These are phyloP conservation scores for Diuraphis noxia DNA, from an alignment of 1,140 invertebrate genomes.

Conservation along the genomic window DNA sequence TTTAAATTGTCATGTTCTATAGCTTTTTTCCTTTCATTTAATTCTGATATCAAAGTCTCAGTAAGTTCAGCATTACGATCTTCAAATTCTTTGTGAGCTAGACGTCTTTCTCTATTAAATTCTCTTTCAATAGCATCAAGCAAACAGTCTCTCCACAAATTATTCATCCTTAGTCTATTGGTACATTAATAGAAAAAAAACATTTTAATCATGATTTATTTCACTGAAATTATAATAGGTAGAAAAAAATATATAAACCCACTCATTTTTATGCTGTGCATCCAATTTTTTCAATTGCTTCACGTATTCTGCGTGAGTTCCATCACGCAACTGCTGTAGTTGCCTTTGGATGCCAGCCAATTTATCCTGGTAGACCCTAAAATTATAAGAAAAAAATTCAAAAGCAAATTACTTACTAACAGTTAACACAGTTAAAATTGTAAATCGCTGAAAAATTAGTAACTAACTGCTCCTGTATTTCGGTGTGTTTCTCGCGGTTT, in stretches of 20 bases:
- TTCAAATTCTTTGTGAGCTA: conserved; percentile 88
- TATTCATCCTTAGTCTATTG: conserved; percentile 73
- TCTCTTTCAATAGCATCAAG: conserved; percentile 85
- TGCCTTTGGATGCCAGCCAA: conserved; percentile 86
- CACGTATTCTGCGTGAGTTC: conserved; percentile 83
- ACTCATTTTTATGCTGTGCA: conserved; percentile 76
- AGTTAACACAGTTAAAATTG: background rate
- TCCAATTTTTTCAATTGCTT: conserved; percentile 82
- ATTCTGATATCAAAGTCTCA: conserved; percentile 85
- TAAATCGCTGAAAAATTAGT: background rate
- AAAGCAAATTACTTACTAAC: background rate
- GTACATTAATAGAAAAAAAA: conserved; percentile 17
- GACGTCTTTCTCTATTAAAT: conserved; percentile 84
- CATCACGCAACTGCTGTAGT: conserved; percentile 83
- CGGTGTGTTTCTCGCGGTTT: conserved; percentile 41
- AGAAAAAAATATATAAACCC: conserved; percentile 42
- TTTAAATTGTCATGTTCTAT: conserved; percentile 85
- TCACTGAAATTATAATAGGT: background rate
- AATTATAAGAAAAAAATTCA: background rate
- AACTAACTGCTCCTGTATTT: conserved; percentile 43
- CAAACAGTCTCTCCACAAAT: conserved; percentile 81
- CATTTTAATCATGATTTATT: conserved; percentile 14
- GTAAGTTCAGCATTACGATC: conserved; percentile 91
- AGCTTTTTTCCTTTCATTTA: conserved; percentile 84
- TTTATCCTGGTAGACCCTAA: conserved; percentile 89